These are phyloP conservation scores for Epicauta chinensis DNA, from an alignment of 1,140 invertebrate genomes.

Conservation along the genomic window DNA sequence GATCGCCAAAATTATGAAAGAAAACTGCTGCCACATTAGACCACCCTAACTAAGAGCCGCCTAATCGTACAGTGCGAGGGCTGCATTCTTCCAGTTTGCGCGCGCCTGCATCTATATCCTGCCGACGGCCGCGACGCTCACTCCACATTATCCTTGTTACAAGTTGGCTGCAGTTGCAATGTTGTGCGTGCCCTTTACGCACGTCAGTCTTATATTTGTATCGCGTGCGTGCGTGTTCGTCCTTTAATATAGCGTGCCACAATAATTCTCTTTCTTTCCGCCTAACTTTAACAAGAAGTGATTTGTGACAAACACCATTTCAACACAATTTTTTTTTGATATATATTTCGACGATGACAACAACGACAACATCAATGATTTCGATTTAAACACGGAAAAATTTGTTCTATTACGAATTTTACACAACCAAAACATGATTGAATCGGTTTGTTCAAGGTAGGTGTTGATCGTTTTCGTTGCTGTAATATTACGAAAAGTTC, in stretches of 20 bases:
- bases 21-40: too few species aligned
- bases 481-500: conserved; percentile 2
- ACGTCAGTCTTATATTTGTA: conserved; percentile 17
- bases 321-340: too few species aligned
- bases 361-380: background rate
- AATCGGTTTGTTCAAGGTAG: conserved; percentile 8
- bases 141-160: background rate
- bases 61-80: conserved; percentile 6
- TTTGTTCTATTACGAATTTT: too few species aligned
- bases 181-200: conserved; percentile 33
- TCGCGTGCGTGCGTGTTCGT: conserved; percentile 17
- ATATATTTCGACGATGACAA: background rate
- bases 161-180: conserved; percentile 32
- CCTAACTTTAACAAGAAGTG: conserved; percentile 2
- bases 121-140: background rate
- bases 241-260: too few species aligned
- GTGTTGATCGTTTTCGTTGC: conserved; percentile 1
- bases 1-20: background rate
- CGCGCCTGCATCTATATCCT: conserved; percentile 29
- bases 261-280: too few species aligned
- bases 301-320: conserved; percentile 2
- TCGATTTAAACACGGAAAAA: too few species aligned
- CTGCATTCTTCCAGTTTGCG: conserved; percentile 35
- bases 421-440: background rate
- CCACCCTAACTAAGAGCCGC: too few species aligned